Conservation (phyloP, 92 coral and sea anemone species). For the Umimayanthus kanabou region DNA sequence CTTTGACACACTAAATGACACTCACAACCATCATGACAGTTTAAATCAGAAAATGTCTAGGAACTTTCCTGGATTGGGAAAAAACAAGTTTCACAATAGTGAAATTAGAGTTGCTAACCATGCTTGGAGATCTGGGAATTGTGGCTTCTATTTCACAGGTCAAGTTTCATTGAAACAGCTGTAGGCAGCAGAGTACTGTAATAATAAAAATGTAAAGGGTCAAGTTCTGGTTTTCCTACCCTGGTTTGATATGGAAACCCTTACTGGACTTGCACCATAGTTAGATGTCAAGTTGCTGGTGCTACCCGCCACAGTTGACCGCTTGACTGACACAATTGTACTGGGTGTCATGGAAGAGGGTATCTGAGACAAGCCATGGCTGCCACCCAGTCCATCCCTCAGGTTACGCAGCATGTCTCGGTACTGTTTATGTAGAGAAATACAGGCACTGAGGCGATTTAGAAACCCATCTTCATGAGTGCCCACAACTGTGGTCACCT, state of each 20-base stretch:
- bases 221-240: slow-evolving; percentile 52
- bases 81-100: background rate
- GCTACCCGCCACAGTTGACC: slow-evolving; percentile 67
- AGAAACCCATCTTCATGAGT: slow-evolving; percentile 82
- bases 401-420: slow-evolving; percentile 96
- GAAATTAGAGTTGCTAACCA: background rate
- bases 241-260: slow-evolving; percentile 75
- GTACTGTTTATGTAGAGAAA: slow-evolving; percentile 92
- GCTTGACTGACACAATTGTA: slow-evolving; percentile 53
- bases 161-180: background rate
- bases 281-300: slow-evolving; percentile 76
- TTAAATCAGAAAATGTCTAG: no score
- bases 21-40: no score
- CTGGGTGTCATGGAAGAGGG: slow-evolving; percentile 66
- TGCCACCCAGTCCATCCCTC: slow-evolving; percentile 90
- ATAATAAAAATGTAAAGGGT: background rate
- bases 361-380: slow-evolving; percentile 70
- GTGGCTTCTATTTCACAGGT: no score
- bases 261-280: slow-evolving; percentile 59
- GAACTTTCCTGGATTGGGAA: no score
- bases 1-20: no score
- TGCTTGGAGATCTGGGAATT: background rate
- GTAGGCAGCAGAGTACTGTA: background rate
- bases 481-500: slow-evolving; percentile 58
- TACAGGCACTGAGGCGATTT: slow-evolving; percentile 78